phyloP scores from a whole-genome alignment of 1,140 invertebrate genomes.

The Catajapyx aquilonaris region DNA sequence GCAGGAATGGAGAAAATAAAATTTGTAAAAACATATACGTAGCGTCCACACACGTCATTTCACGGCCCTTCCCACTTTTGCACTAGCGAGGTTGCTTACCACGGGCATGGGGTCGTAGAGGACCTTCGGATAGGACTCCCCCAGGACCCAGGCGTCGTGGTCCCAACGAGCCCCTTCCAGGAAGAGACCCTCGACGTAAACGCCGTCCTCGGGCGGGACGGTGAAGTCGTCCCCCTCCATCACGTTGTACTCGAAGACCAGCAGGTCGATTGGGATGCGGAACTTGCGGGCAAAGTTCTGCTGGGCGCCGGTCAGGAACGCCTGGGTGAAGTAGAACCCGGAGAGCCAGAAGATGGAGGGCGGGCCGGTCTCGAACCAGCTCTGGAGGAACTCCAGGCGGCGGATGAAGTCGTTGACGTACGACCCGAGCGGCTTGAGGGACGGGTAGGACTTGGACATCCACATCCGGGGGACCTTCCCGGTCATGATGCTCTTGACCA shows the following conservation, averaged over 20 bases:
- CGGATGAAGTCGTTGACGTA: conserved; percentile 73
- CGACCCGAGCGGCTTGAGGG: conserved; percentile 72
- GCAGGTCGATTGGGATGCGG: conserved; percentile 72
- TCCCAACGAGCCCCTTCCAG: conserved; percentile 77
- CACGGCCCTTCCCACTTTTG: background rate
- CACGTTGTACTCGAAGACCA: conserved; percentile 63
- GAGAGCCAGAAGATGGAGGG: conserved; percentile 76
- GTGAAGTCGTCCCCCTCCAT: conserved; percentile 15
- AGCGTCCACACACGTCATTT: too few relatives aligned
- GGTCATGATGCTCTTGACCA: conserved; percentile 58
- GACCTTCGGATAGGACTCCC: conserved; percentile 62
- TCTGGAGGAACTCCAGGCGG: conserved; percentile 56
- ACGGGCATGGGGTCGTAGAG: conserved; percentile 58
- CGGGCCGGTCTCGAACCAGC: conserved; percentile 67
- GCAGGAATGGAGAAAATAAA: too few relatives aligned
- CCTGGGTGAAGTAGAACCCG: conserved; percentile 89
- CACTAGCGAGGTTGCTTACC: conserved; percentile 23
- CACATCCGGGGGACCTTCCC: conserved; percentile 66
- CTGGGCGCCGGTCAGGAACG: conserved; percentile 78
- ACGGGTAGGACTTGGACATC: conserved; percentile 74
- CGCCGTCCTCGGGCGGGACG: conserved; percentile 49
- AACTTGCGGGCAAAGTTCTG: conserved; percentile 87
- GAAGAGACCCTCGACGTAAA: conserved; percentile 64
- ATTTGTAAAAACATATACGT: too few relatives aligned
- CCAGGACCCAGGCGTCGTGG: conserved; percentile 34